Conservation (phyloP, 2,888 invertebrate species). For the Oscheius onirici region DNA sequence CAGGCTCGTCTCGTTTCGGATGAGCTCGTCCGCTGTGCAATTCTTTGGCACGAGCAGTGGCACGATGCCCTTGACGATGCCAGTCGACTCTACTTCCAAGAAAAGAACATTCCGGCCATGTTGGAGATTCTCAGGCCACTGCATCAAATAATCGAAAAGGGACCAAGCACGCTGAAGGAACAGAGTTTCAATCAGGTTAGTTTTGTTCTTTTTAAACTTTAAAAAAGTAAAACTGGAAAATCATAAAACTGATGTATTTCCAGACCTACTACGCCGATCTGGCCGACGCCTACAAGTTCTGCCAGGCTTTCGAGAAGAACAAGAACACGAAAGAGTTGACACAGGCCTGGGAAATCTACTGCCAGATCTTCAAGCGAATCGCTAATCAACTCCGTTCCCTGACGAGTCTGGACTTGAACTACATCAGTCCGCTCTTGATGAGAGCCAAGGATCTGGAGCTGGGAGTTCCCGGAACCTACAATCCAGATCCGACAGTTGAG, state of each 20-base stretch:
- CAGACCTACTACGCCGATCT: conserved; percentile 91
- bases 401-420: conserved; percentile 78
- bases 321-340: conserved; percentile 89
- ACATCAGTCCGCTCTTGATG: conserved; percentile 85
- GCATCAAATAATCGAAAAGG: conserved; percentile 90
- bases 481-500: conserved; percentile 89
- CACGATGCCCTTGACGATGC: conserved; percentile 85
- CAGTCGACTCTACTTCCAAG: conserved; percentile 85
- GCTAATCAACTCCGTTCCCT: conserved; percentile 87
- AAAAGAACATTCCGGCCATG: conserved; percentile 94
- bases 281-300: conserved; percentile 93
- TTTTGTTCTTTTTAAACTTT: neutral
- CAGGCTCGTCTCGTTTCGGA: conserved; percentile 78
- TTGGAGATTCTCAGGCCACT: conserved; percentile 92
- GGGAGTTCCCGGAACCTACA: conserved; percentile 96
- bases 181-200: conserved; percentile 87
- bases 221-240: no score
- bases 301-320: conserved; percentile 85
- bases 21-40: conserved; percentile 88
- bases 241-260: no score
- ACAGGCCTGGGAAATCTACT: conserved; percentile 96
- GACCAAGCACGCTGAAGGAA: conserved; percentile 94
- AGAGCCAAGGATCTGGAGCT: conserved; percentile 82
- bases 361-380: conserved; percentile 95
- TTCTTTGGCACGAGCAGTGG: conserved; percentile 99